These are phyloP conservation scores for Cottoperca gobio DNA, from an alignment of 2,797 vertebrate genomes.

Conservation along the genomic window DNA sequence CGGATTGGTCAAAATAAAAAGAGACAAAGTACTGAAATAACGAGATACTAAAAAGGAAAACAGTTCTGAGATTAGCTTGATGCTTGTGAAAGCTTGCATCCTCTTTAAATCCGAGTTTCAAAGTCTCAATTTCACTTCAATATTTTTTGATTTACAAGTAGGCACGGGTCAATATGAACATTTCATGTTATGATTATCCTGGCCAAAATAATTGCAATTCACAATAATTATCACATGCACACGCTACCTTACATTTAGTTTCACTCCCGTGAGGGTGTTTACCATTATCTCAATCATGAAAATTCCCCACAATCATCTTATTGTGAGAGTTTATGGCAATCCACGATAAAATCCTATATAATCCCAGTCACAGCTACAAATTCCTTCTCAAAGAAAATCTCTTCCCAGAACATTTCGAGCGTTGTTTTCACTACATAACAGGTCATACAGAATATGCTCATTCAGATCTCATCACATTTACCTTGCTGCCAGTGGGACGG, in stretches of 20 bases:
- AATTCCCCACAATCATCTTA: too few relatives aligned
- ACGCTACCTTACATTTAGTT: too few relatives aligned
- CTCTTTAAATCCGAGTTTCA: not conserved
- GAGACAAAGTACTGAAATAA: not conserved
- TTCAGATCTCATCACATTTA: constrained; percentile 74
- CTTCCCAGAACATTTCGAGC: not conserved
- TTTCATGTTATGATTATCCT: too few relatives aligned
- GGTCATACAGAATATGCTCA: not conserved
- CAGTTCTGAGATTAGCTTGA: not conserved
- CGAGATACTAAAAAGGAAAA: not conserved
- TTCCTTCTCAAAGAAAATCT: not conserved
- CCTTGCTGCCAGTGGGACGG: constrained; percentile 90
- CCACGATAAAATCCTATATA: too few relatives aligned
- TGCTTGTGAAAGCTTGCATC: not conserved
- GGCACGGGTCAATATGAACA: too few relatives aligned
- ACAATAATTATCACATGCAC: too few relatives aligned
- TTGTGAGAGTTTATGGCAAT: too few relatives aligned
- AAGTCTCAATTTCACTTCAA: too few relatives aligned
- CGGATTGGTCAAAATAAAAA: not conserved
- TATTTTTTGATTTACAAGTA: too few relatives aligned
- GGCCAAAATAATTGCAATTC: too few relatives aligned
- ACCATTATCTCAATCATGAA: too few relatives aligned
- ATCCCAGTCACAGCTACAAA: not conserved
- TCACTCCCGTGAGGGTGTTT: too few relatives aligned
- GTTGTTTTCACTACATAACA: not conserved